Evolutionary conservation across 2,888 invertebrate species (phyloP), one percentile per base, ranked within the genome.

Genomic region (Orthosia cruda): DNA sequence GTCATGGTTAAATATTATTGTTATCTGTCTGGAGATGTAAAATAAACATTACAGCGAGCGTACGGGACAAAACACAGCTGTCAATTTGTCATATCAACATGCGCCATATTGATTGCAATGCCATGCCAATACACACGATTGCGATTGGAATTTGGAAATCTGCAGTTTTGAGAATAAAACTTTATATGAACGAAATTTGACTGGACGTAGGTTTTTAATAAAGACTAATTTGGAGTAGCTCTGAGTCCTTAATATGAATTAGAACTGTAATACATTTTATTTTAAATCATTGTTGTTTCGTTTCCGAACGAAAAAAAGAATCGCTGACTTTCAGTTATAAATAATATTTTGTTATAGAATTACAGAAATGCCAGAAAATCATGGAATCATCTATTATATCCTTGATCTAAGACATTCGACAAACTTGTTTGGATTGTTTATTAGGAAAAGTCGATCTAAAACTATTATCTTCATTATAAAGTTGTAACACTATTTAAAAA

Each of bases 31-130:
- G 90, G 90, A 92, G 89, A 92, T 91, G 89, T 93, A 92, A 93
- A 92, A 91, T 89, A 93, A 93, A 93, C 95, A 96, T 95, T 91
- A 93, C 95, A 94, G 92, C 86, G 90, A 91, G 85, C 87, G 88
- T 89, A 91, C 80, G 89, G 90, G 90, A 92, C 90, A 92, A 91
- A 92, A 95, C 95, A 96, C 95, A 96, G 95, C 96, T 96, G 96
- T 96, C 96, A 96, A 94, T 94, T 94, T 96, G 91, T 92, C 92
- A 92, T 92, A 92, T 93, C 93, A 95, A 95, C 94, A 93, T 92
- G 89, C 96, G 95, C 96, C 96, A 96, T 96, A 94, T 95, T 95
- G 93, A 93, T 93, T 91, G 62, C 68, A 62, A 62, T n/a, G n/a
- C n/a, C n/a, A 67, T 82, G 57, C 77, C 77, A 82, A 52, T 74